Percentiles rank a stretch among this genome's conserved stretches.
Evolutionary conservation across 2,113 vertebrate genomes (phyloP).

Genomic region (Pyrgilauda ruficollis): DNA sequence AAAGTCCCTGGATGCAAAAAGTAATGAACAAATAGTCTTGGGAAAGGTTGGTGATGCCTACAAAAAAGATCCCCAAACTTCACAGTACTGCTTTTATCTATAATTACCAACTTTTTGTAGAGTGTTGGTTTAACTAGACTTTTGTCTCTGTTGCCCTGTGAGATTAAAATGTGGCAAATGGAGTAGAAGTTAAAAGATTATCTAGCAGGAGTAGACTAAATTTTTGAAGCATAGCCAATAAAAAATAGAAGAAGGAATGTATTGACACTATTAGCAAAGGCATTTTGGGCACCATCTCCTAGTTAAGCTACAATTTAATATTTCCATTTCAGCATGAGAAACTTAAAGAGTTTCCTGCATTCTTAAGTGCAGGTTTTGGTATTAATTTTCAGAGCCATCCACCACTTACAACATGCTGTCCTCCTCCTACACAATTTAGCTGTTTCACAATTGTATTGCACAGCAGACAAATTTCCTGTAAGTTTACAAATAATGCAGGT

Average conservation of each 20-base stretch:
- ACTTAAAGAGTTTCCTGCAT: neutral
- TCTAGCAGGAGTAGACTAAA: neutral
- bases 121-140: neutral
- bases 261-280: neutral
- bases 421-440: neutral
- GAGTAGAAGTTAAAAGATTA: neutral
- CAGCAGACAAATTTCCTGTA: constrained; percentile 16
- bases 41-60: neutral
- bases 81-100: neutral
- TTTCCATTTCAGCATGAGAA: neutral
- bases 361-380: neutral
- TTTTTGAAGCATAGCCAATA: neutral
- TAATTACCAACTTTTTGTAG: neutral
- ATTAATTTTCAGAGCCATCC: neutral
- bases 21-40: neutral
- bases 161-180: neutral
- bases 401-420: neutral
- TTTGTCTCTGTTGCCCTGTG: neutral
- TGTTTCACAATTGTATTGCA: constrained; percentile 9
- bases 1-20: neutral
- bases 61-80: neutral
- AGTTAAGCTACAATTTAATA: neutral
- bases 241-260: neutral
- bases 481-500: constrained; percentile 10
- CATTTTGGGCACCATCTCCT: neutral